Percentiles rank a stretch among this genome's conserved stretches.
Evolutionary conservation across 2,113 vertebrate species (phyloP).

Genomic region (Ailurus styani): DNA sequence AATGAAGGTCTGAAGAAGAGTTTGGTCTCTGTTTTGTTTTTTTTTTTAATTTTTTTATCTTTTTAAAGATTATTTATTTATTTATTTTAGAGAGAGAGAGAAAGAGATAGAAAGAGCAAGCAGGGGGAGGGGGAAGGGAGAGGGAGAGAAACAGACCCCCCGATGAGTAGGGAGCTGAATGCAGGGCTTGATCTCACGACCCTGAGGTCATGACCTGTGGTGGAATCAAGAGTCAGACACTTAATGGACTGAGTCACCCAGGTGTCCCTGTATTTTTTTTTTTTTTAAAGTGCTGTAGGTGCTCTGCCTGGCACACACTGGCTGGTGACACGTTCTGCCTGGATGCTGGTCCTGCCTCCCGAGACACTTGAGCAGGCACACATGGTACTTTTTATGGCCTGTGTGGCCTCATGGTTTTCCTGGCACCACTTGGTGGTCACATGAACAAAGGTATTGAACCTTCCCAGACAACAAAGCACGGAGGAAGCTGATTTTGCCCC

Average conservation of each 20-base stretch:
- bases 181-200: neutral
- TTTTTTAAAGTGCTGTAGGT: neutral
- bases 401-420: constrained; percentile 4
- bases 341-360: neutral
- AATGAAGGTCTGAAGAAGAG: neutral
- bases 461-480: neutral
- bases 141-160: neutral
- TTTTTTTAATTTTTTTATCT: neutral
- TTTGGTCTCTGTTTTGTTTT: neutral
- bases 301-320: neutral
- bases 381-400: neutral
- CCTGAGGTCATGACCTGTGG: neutral
- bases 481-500: neutral
- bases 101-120: neutral
- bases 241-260: neutral
- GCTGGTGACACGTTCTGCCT: neutral
- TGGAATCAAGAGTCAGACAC: neutral
- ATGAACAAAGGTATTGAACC: constrained; percentile 1
- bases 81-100: neutral
- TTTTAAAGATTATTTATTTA: neutral
- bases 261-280: neutral
- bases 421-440: constrained; percentile 9
- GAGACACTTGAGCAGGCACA: neutral
- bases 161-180: neutral
- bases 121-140: neutral